Evolutionary conservation across 2,113 vertebrate genomes (phyloP).

Genomic region (Cynopterus brachyotis): DNA sequence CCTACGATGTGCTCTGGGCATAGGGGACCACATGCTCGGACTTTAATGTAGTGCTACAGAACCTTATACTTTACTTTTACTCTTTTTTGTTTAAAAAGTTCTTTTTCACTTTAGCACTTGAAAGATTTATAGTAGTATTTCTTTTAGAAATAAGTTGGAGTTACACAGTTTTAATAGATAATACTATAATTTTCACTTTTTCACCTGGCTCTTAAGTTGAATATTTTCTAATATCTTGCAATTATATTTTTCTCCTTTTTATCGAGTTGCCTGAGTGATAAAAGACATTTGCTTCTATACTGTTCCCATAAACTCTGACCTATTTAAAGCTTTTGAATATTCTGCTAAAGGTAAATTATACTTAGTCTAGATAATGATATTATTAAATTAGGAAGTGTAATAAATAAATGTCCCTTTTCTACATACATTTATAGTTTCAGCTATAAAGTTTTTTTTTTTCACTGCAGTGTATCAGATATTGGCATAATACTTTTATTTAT

Average conservation of each 20-base stretch:
- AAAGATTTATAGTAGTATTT: slow-evolving; percentile 32
- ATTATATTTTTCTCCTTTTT: slow-evolving; percentile 32
- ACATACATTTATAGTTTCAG: background rate
- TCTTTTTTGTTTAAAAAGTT: background rate
- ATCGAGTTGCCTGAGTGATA: slow-evolving; percentile 8
- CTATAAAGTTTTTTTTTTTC: background rate
- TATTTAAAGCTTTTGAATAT: background rate
- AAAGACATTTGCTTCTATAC: slow-evolving; percentile 40
- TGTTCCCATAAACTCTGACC: background rate
- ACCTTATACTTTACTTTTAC: background rate
- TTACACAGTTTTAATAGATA: slow-evolving; percentile 24
- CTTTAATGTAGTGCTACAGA: background rate
- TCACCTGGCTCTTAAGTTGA: background rate
- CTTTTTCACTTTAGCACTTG: background rate
- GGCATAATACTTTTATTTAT: background rate
- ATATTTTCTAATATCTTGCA: background rate
- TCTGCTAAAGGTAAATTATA: background rate
- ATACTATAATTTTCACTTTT: slow-evolving; percentile 9
- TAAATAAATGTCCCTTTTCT: background rate
- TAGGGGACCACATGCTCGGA: background rate
- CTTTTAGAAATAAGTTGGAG: slow-evolving; percentile 38
- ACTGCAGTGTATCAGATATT: background rate
- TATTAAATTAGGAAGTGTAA: background rate
- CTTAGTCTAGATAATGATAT: background rate
- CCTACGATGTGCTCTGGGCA: slow-evolving; percentile 5